Evolutionary conservation across 2,113 vertebrate species (phyloP), one percentile per base, ranked within the genome.

Genomic region (Cololabis saira): DNA sequence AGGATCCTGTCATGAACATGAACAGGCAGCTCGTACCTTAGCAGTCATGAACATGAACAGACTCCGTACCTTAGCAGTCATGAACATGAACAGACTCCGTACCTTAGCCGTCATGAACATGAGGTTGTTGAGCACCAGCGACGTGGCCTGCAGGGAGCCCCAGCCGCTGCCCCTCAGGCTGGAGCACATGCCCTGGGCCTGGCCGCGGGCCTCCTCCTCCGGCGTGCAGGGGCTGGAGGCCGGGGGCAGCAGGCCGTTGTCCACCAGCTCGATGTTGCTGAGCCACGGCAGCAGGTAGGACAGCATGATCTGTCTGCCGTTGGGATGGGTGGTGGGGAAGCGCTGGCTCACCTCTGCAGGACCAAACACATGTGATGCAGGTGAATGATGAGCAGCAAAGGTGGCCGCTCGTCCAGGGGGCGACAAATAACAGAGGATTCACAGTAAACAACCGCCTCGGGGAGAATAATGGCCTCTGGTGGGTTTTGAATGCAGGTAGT

Each of bases 101-200:
- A 99, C 98, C 96, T 99, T 99, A 65, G 98, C 98, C 0, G 97
- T 99, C 97, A 99, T 99, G 82, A 98, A 99, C 98, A 99, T 98
- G 82, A 99, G 96, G 90, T 99, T 99, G 90, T 99, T 99, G 59
- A 99, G 96, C 78, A 99, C 96, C 50, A 99, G 87, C 0, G 96
- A 98, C 0, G 97, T 99, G 10, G 98, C 98, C 87, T 98, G 96
- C 16, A 97, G 93, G 30, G 97, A 99, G 22, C 98, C 97, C 98
- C 98, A 99, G 80, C 98, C 98, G 3, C 85, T 98, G 61, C 98
- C 98, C 85, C 94, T 95, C n/a, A 99, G 92, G 63, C 95, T 95
- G 5, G 83, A 93, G 41, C 88, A 79, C 40, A 92, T 55, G 64
- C 93, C 92, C 17, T 94, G 94, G 2, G 92, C 90, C 51, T 92